A percentile compares a stretch with the other conserved stretches of the same genome.
phyloP scores from a whole-genome alignment of 1,140 invertebrate species.

The Panagrolaimus sp. region DNA sequence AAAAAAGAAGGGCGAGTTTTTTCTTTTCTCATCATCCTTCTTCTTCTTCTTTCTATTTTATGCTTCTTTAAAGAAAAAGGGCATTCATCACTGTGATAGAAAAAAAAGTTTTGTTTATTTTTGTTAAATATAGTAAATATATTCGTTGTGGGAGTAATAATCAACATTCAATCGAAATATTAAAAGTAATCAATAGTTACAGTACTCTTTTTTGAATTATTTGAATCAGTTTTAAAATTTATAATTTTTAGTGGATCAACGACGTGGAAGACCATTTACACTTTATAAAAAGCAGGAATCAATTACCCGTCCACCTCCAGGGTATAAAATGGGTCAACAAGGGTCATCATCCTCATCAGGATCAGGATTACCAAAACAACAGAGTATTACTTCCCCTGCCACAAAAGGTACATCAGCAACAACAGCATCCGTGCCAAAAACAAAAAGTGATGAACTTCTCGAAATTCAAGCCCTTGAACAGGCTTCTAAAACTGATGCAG shows the following conservation, averaged over 20 bases:
- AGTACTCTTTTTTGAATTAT: too few species aligned
- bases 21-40: too few species aligned
- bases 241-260: neutral
- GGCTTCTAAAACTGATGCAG: neutral
- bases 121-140: too few species aligned
- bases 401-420: neutral
- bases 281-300: conserved; percentile 30
- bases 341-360: neutral
- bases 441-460: neutral
- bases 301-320: conserved; percentile 9
- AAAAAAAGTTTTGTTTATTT: too few species aligned
- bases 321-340: conserved; percentile 6
- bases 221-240: too few species aligned
- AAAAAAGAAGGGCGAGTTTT: too few species aligned
- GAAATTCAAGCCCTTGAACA: neutral
- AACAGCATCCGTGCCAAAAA: neutral
- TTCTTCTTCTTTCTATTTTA: too few species aligned
- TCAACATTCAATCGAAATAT: too few species aligned
- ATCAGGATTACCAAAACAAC: neutral
- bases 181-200: too few species aligned
- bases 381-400: neutral
- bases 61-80: too few species aligned
- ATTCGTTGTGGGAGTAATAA: too few species aligned
- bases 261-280: conserved; percentile 23
- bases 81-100: too few species aligned